These are phyloP conservation scores for Hydrophis major DNA, from an alignment of 2,797 vertebrate genomes.

Conservation along the genomic window DNA sequence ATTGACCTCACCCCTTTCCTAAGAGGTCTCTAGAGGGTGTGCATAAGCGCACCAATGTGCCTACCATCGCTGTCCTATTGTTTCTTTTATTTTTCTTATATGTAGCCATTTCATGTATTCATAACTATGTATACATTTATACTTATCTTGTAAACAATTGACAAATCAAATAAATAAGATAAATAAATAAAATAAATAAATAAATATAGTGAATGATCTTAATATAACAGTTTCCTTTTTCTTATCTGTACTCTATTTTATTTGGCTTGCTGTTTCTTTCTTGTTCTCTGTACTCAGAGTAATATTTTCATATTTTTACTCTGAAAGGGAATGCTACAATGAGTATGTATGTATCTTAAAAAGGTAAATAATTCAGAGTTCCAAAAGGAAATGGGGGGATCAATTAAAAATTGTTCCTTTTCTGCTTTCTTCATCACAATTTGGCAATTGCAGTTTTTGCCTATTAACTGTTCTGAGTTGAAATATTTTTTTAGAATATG, in stretches of 20 bases:
- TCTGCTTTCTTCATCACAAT: constrained; percentile 27
- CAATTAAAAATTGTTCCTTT: constrained; percentile 35
- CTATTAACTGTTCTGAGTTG: constrained; percentile 17
- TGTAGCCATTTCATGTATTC: no score
- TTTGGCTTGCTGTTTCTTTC: background rate
- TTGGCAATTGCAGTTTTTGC: constrained; percentile 30
- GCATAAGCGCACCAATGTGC: no score
- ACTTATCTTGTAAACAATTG: no score
- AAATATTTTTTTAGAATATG: background rate
- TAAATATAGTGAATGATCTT: background rate
- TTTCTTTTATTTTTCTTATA: no score
- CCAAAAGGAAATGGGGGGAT: constrained; percentile 43
- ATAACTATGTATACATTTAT: no score
- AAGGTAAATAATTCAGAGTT: constrained; percentile 41
- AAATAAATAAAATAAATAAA: no score
- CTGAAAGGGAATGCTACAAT: background rate
- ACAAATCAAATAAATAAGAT: no score
- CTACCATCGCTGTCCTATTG: no score
- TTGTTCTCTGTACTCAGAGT: background rate
- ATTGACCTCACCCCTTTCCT: no score
- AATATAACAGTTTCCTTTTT: background rate
- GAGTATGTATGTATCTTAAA: background rate
- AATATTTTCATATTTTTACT: background rate
- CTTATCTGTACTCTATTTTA: background rate
- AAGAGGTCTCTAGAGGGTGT: no score